Conservation (phyloP, 1,140 invertebrate genomes). For the Camponotus pennsylvanicus region DNA sequence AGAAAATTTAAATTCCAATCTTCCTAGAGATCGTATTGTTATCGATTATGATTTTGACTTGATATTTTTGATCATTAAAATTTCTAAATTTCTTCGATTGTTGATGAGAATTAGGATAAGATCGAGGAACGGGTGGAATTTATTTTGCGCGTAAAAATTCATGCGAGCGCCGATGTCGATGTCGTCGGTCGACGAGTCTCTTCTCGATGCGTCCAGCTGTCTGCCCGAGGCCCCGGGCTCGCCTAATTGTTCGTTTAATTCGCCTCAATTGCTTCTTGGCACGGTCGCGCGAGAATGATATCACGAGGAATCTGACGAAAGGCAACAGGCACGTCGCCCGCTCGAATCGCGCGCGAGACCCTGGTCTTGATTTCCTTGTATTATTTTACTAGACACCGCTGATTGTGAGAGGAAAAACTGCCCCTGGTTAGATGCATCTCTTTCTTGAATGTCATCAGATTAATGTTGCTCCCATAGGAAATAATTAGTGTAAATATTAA, state of each 20-base stretch:
- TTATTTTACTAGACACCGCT: neutral
- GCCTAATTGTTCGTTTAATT: constrained; percentile 74
- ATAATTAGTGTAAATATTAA: neutral
- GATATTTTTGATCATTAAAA: neutral
- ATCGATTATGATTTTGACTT: neutral
- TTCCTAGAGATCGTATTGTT: neutral
- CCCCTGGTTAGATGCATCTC: neutral
- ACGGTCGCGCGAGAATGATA: constrained; percentile 65
- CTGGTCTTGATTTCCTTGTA: constrained; percentile 48
- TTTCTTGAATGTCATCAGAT: neutral
- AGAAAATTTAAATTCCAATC: neutral
- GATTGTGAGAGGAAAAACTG: neutral
- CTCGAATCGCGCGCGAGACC: constrained; percentile 17
- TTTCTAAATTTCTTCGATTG: neutral
- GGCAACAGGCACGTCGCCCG: constrained; percentile 19
- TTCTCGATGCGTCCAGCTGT: constrained; percentile 65
- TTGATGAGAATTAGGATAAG: neutral
- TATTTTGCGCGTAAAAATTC: constrained; percentile 4
- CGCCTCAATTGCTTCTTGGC: constrained; percentile 68
- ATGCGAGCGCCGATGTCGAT: constrained; percentile 23
- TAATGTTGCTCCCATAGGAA: neutral
- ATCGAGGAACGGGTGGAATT: neutral
- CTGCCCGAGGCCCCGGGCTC: constrained; percentile 47
- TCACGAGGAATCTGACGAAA: constrained; percentile 56
- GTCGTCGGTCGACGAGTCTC: constrained; percentile 9